Conservation (phyloP, 2,113 vertebrate genomes). For the Rhinopomastus cyanomelas region DNA sequence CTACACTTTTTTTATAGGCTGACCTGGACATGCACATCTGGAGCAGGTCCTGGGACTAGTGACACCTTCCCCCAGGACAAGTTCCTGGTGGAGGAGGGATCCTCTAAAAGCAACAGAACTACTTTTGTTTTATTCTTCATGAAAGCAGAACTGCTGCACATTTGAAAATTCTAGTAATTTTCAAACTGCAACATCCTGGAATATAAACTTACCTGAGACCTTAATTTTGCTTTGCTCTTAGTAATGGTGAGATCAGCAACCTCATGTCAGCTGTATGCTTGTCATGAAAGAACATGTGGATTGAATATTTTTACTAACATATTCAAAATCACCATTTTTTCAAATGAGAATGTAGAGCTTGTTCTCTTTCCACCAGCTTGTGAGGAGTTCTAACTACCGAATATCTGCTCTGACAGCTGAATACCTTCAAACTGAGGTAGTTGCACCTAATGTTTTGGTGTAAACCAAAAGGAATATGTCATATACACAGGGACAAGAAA, state of each 20-base stretch:
- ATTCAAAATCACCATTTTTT: background rate
- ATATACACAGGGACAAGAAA: background rate
- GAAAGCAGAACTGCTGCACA: too few relatives aligned
- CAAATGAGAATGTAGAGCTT: background rate
- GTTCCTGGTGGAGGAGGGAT: too few relatives aligned
- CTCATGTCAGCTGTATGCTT: background rate
- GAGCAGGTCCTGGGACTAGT: too few relatives aligned
- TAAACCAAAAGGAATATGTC: background rate
- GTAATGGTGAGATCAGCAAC: background rate
- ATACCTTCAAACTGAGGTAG: background rate
- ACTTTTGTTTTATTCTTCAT: too few relatives aligned
- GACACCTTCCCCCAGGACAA: too few relatives aligned
- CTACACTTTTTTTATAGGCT: too few relatives aligned
- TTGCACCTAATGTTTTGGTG: background rate
- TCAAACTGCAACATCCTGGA: background rate
- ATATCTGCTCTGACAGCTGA: background rate
- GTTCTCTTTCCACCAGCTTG: background rate
- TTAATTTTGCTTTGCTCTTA: background rate
- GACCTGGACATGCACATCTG: too few relatives aligned
- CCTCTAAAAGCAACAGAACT: too few relatives aligned
- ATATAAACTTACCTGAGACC: background rate
- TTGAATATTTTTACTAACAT: background rate
- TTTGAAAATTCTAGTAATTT: too few relatives aligned
- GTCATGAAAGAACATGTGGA: background rate
- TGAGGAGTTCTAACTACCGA: background rate